phyloP scores from a whole-genome alignment of 2,113 vertebrate genomes.

The Otocyon megalotis region DNA sequence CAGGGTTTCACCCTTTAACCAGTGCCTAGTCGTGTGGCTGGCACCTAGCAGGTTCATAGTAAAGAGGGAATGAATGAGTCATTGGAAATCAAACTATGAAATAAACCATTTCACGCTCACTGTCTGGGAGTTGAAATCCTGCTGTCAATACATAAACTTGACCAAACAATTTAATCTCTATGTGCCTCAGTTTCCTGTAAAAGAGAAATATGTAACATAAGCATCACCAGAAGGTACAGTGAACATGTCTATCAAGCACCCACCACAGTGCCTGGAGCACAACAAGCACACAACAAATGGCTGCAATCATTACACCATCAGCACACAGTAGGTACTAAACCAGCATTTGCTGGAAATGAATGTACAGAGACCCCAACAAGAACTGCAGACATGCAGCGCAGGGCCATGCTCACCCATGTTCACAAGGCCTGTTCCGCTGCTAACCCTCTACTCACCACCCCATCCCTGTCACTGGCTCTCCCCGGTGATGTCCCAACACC shows the following conservation, averaged over 20 bases:
- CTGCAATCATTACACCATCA: fast-evolving
- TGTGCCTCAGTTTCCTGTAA: background rate
- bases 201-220: background rate
- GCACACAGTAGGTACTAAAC: background rate
- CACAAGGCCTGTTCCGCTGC: background rate
- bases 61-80: background rate
- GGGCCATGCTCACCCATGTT: background rate
- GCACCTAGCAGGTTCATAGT: background rate
- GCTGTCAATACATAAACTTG: background rate
- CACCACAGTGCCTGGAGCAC: background rate
- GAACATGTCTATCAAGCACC: background rate
- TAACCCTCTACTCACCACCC: background rate
- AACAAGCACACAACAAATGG: background rate
- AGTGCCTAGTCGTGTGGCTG: background rate
- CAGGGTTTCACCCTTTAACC: background rate
- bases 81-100: background rate
- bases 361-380: background rate
- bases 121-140: background rate
- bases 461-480: background rate
- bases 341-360: background rate
- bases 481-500: background rate
- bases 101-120: background rate
- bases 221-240: background rate
- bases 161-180: background rate
- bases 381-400: background rate